phyloP scores from a whole-genome alignment of 2,113 vertebrate genomes.

The Poeciliopsis prolifica region DNA sequence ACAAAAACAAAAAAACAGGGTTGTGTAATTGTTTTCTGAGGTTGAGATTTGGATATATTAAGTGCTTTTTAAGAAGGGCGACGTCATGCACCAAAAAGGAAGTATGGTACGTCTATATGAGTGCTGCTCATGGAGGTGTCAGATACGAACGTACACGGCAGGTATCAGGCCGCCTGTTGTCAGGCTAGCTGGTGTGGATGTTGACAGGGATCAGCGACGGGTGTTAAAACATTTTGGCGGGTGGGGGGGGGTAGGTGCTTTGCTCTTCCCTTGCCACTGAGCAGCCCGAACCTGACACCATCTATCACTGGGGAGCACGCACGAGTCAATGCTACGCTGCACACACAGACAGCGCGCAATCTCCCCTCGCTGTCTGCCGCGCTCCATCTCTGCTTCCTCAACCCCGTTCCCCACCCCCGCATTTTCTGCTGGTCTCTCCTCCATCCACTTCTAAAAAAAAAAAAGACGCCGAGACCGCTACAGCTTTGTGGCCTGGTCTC shows the following conservation, averaged over 20 bases:
- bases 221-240: slow-evolving; percentile 71
- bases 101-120: slow-evolving; percentile 26
- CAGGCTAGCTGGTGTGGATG: slow-evolving; percentile 60
- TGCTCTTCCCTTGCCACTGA: slow-evolving; percentile 71
- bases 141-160: slow-evolving; percentile 32
- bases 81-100: slow-evolving; percentile 46
- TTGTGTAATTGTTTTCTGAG: slow-evolving; percentile 77
- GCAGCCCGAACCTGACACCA: slow-evolving; percentile 77
- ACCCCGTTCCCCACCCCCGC: slow-evolving; percentile 40
- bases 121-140: slow-evolving; percentile 7
- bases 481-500: slow-evolving; percentile 5
- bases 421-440: slow-evolving; percentile 68
- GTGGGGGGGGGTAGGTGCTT: slow-evolving; percentile 34
- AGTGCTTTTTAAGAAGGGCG: slow-evolving; percentile 38
- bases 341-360: slow-evolving; percentile 72
- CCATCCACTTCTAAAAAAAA: slow-evolving; percentile 44
- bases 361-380: slow-evolving; percentile 72
- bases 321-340: slow-evolving; percentile 77
- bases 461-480: slow-evolving; percentile 31
- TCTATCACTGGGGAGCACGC: slow-evolving; percentile 78
- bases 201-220: slow-evolving; percentile 77
- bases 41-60: slow-evolving; percentile 70
- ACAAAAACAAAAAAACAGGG: slow-evolving; percentile 64
- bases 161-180: slow-evolving; percentile 53
- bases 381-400: slow-evolving; percentile 70